phyloP scores from a whole-genome alignment of 2,797 vertebrate genomes.

The Florisuga fusca region DNA sequence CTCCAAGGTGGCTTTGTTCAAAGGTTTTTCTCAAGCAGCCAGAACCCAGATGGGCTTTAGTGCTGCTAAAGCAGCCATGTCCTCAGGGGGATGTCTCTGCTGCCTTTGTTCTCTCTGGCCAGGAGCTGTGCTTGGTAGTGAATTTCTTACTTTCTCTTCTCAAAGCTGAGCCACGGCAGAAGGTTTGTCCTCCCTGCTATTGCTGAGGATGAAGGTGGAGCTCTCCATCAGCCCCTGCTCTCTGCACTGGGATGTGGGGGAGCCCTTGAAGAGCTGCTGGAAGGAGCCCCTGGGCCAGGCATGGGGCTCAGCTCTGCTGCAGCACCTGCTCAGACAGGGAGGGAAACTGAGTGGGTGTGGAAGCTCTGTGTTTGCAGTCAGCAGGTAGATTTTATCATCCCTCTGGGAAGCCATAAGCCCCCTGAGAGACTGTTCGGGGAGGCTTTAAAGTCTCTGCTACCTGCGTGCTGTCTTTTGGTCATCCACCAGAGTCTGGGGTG shows the following conservation, averaged over 20 bases:
- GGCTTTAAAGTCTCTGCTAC: not conserved
- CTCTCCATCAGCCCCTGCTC: not conserved
- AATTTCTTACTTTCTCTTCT: not conserved
- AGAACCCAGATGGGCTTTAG: not conserved
- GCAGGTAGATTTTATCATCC: not conserved
- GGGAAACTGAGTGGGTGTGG: not conserved
- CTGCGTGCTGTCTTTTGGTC: too few species aligned
- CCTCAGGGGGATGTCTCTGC: accelerated
- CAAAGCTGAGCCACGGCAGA: not conserved
- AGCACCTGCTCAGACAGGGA: not conserved
- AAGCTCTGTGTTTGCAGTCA: not conserved
- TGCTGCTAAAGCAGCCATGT: not conserved
- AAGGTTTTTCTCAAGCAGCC: not conserved
- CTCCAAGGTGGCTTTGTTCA: not conserved
- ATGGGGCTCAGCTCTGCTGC: not conserved
- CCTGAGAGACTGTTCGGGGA: not conserved
- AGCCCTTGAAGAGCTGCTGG: not conserved
- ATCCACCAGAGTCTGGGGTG: not conserved
- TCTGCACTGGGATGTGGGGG: accelerated
- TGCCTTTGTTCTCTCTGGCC: not conserved
- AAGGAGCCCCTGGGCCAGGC: not conserved
- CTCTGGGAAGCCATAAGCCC: not conserved
- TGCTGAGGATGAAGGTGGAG: not conserved
- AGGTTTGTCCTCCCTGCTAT: not conserved
- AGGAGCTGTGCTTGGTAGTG: not conserved